Conservation (phyloP, 2,113 vertebrate species). For the Erinaceus europaeus region DNA sequence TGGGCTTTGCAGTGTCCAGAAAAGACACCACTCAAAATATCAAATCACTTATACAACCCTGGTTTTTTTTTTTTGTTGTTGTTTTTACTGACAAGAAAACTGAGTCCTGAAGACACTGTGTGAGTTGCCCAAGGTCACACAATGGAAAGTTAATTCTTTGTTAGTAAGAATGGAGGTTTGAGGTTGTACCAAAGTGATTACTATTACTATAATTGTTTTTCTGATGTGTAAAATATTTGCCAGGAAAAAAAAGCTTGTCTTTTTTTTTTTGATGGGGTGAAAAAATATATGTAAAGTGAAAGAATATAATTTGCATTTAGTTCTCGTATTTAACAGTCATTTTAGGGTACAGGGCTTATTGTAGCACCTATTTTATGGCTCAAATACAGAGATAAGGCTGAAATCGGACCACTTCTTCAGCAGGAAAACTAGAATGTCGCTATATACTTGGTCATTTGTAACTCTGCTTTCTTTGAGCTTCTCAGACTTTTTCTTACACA, state of each 20-base stretch:
- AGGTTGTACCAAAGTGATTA: neutral
- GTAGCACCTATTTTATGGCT: conserved; percentile 33
- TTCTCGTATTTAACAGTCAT: neutral
- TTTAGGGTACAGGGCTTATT: neutral
- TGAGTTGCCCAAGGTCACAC: conserved; percentile 18
- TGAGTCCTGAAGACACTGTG: neutral
- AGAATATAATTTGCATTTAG: neutral
- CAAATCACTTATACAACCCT: neutral
- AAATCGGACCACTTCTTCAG: conserved; percentile 22
- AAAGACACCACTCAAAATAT: neutral
- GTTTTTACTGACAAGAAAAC: neutral
- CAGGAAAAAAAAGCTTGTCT: neutral
- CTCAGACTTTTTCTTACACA: conserved; percentile 17
- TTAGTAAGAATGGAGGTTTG: neutral
- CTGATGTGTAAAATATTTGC: neutral
- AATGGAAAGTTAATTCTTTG: neutral
- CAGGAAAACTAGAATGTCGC: conserved; percentile 12
- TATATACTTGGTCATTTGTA: neutral
- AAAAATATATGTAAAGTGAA: neutral
- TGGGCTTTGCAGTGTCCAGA: neutral
- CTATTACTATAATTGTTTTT: neutral
- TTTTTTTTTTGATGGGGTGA: neutral
- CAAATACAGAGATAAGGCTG: neutral
- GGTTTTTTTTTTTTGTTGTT: too few species aligned
- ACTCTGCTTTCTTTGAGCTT: conserved; percentile 22